phyloP scores from a whole-genome alignment of 1,140 invertebrate species.

The Euborellia annulipes region DNA sequence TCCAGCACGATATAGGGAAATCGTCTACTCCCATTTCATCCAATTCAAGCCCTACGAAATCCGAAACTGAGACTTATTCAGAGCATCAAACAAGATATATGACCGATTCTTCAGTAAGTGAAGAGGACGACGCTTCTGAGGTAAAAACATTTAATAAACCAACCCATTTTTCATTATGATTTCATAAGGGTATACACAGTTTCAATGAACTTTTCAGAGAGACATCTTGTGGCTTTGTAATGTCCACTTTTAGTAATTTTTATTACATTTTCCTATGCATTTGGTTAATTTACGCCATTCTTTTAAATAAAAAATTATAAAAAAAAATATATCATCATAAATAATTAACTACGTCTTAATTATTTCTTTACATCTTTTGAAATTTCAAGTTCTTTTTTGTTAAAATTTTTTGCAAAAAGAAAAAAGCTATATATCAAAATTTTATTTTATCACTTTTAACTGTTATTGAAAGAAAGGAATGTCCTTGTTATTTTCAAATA shows the following conservation, averaged over 20 bases:
- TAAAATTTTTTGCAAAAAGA: too few species aligned
- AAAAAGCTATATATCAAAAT: too few species aligned
- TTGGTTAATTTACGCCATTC: too few species aligned
- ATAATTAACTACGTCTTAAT: too few species aligned
- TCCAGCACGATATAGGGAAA: slow-evolving; percentile 39
- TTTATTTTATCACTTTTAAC: too few species aligned
- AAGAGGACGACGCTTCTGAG: slow-evolving; percentile 84
- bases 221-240: slow-evolving; percentile 19
- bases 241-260: too few species aligned
- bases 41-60: slow-evolving; percentile 51
- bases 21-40: slow-evolving; percentile 42
- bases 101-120: slow-evolving; percentile 79
- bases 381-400: neutral
- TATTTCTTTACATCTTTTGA: neutral
- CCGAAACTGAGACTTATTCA: slow-evolving; percentile 59
- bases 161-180: slow-evolving; percentile 5
- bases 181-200: slow-evolving; percentile 8
- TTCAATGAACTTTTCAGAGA: slow-evolving; percentile 17
- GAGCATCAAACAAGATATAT: slow-evolving; percentile 62
- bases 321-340: too few species aligned
- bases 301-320: too few species aligned
- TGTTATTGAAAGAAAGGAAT: too few species aligned
- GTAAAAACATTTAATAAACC: slow-evolving; percentile 31
- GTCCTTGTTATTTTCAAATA: too few species aligned
- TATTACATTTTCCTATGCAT: too few species aligned